phyloP scores from a whole-genome alignment of 2,888 invertebrate genomes.

The Quadriops clusia region DNA sequence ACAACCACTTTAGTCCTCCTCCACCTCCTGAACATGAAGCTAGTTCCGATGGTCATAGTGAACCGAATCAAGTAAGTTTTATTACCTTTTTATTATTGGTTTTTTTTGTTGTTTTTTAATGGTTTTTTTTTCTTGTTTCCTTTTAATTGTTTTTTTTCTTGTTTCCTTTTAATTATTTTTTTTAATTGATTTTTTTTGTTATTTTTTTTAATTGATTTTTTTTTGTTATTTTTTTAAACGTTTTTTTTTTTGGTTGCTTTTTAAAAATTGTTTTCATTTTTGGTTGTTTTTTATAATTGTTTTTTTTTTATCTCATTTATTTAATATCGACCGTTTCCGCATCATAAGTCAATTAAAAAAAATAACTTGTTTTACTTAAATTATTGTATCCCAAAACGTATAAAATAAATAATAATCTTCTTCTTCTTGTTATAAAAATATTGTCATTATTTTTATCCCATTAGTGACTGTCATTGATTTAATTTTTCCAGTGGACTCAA shows the following conservation, averaged over 20 bases:
- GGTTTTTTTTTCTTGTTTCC: neutral
- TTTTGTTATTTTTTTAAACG: too few species aligned
- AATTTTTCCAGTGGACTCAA: constrained; percentile 31
- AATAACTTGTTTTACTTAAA: too few species aligned
- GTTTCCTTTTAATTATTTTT: neutral
- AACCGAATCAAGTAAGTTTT: constrained; percentile 28
- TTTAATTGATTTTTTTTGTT: neutral
- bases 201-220: neutral
- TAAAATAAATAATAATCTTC: too few species aligned
- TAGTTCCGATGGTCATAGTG: constrained; percentile 27
- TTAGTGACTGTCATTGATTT: constrained; percentile 3
- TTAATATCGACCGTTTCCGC: too few species aligned
- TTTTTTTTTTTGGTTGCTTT: too few species aligned
- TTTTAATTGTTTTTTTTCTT: neutral
- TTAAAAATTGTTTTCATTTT: too few species aligned
- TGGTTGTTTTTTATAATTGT: too few species aligned
- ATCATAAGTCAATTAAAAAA: too few species aligned
- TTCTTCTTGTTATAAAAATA: neutral
- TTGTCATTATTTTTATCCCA: neutral
- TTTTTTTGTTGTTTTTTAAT: constrained; percentile 1
- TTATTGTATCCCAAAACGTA: too few species aligned
- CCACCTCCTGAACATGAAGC: constrained; percentile 27
- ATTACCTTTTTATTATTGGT: neutral
- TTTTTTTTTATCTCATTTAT: too few species aligned
- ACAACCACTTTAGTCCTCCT: constrained; percentile 30